Evolutionary conservation across 1,140 invertebrate species (phyloP).

Genomic region (Drosophila azteca): DNA sequence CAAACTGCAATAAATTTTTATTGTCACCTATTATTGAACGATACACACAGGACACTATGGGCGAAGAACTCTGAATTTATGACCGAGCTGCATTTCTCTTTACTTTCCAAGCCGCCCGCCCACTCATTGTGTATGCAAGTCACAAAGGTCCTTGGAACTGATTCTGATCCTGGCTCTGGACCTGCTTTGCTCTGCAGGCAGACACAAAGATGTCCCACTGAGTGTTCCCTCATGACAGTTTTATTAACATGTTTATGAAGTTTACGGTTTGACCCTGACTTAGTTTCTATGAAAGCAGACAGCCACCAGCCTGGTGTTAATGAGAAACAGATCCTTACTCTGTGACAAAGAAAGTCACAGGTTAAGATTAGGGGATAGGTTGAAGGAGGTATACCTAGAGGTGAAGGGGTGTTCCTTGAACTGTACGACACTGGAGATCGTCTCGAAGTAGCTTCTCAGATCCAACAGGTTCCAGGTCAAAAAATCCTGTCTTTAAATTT

Average conservation of each 20-base stretch:
- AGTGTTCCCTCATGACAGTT: constrained; percentile 56
- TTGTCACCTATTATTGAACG: constrained; percentile 73
- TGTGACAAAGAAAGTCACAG: constrained; percentile 1
- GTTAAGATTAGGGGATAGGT: too few relatives aligned
- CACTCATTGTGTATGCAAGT: constrained; percentile 69
- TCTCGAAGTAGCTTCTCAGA: too few relatives aligned
- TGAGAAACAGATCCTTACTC: constrained; percentile 6
- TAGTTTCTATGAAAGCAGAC: constrained; percentile 18
- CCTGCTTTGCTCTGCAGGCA: constrained; percentile 19
- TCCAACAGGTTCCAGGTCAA: too few relatives aligned
- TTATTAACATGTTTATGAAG: constrained; percentile 73
- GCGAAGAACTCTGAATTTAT: constrained; percentile 64
- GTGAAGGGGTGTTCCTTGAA: too few relatives aligned
- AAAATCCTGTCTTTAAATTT: too few relatives aligned
- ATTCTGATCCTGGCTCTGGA: constrained; percentile 9
- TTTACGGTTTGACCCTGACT: constrained; percentile 26
- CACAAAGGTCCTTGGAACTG: constrained; percentile 58
- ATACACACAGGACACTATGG: constrained; percentile 32
- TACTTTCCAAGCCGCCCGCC: constrained; percentile 21
- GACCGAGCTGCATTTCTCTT: constrained; percentile 43
- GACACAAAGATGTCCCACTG: constrained; percentile 55
- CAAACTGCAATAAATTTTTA: constrained; percentile 83
- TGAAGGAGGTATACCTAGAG: accelerated
- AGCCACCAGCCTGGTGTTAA: constrained; percentile 13
- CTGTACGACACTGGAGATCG: too few relatives aligned